Base-by-base conservation (phyloP, 1,140 invertebrate genomes). In the Cheumatopsyche charites region DNA sequence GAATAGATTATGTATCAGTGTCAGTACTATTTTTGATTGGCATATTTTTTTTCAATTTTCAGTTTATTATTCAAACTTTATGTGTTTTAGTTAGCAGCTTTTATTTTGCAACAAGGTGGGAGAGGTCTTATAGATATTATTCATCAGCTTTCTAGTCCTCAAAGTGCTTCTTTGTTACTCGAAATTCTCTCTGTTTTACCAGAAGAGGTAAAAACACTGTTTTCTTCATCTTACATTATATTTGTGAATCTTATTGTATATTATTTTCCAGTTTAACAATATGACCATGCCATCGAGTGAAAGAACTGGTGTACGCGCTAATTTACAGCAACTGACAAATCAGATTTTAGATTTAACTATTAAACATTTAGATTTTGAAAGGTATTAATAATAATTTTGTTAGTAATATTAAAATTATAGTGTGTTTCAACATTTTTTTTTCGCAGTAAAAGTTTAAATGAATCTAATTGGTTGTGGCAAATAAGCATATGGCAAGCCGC, bases 171-270 rank as follows among this genome's bases (percentile, higher is more conserved):
- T 87, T 67, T 93, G 42, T 82, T 94, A 75, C 80, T 94, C 41
- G 90, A 93, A 80, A 88, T 91, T 13, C 82, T 95, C 23, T 89
- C 89, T 75, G 89, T 91, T 66, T 88, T 96, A 78, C 92, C 93
- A 15, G 90, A 91, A 85, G 93, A 96, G 84, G 91, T 93, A 85
- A n/a, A n/a, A n/a, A n/a, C n/a, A n/a, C n/a, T n/a, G n/a, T n/a
- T 83, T 65, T 41, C 13, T 47, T 41, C 25, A 41, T 65, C 41
- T 2, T 21, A 6, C 49, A 55, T 47, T 47, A n/a, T 47, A 47
- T 47, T 47, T 6, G 4, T 55, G 19, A 62, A 62, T 36, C 12
- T 26, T 43, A 5, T 65, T 42, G 21, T 26, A 9, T 65, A 13
- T 21, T 26, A 41, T 68, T 36, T 77, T 78, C 41, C 74, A 85